Base-by-base conservation (phyloP, 2,113 vertebrate genomes). In the Dissostichus mawsoni region DNA sequence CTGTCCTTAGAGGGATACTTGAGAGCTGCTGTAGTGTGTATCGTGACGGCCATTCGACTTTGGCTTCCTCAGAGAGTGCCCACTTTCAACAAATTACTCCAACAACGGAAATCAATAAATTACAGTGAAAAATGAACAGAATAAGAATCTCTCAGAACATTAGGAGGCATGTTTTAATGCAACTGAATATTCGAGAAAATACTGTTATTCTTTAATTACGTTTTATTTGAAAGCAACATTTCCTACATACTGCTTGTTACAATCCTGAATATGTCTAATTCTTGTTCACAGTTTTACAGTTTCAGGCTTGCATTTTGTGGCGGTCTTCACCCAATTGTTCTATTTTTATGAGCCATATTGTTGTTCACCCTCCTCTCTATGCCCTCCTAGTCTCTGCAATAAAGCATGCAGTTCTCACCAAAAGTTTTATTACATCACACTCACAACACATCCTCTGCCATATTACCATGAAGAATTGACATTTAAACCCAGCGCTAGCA, bases 341-440 rank as follows among this genome's bases (percentile, higher is more conserved):
- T 29, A 50, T 1, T 11, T 69, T 45, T 58, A 0, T 45, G 57
- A 44, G n/a, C 47, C 12, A 5, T 29, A 29, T 2, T 20, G 14
- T 61, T 56, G 10, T 45, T 51, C 13, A 0, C 4, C 3, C 70
- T 56, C 50, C 23, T 33, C 58, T 44, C 12, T 61, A 13, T 17
- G 12, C 29, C 13, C 41, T 45, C 10, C 23, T 63, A 11, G 41
- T 48, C 59, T 48, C 20, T 51, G n/a, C 41, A 62, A 29, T 51
- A 33, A 69, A 50, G 5, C 44, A 56, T 61, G 47, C 11, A 29
- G 44, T 58, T 59, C 48, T 56, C 8, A 48, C 25, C n/a, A 55
- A 41, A 75, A 14, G 1, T 55, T 77, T 2, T 45, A 65, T 69
- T 56, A 52, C 59, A 55, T 64, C 51, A 56, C 78, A 64, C 55